A percentile compares a stretch with the other conserved stretches of the same genome.
Conservation (phyloP, 2,113 vertebrate genomes). For the Emydocephalus ijimae region DNA sequence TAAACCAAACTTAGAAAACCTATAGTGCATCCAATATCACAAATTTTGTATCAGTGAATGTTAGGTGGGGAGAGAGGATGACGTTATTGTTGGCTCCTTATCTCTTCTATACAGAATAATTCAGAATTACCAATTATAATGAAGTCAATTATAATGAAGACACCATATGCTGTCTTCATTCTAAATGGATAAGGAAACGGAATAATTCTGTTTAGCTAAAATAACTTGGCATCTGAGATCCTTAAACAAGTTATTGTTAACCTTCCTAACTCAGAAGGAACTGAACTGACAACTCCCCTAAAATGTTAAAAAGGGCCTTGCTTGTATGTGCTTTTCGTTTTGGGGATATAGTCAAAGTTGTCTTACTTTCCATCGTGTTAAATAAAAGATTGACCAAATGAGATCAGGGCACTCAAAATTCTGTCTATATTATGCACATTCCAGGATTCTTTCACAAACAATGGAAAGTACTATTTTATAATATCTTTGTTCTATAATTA, state of each 20-base stretch:
- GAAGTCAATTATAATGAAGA: neutral
- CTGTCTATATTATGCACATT: neutral
- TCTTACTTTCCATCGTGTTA: neutral
- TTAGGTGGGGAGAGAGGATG: neutral
- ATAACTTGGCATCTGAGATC: neutral
- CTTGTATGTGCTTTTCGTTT: neutral
- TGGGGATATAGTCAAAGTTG: neutral
- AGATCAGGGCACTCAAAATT: neutral
- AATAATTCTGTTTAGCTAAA: neutral
- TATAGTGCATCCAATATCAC: neutral
- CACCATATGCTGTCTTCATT: neutral
- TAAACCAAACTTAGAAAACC: neutral
- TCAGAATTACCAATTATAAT: conserved; percentile 20
- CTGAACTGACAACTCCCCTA: neutral
- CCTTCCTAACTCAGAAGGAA: neutral
- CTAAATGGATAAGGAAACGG: neutral
- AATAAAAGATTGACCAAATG: neutral
- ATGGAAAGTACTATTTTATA: neutral
- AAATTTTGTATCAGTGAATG: neutral
- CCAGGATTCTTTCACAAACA: neutral
- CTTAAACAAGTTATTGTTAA: neutral
- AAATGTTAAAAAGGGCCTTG: neutral
- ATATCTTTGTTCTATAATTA: conserved; percentile 29
- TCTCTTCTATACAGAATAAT: conserved; percentile 10
- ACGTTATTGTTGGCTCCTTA: neutral